phyloP scores from a whole-genome alignment of 2,797 vertebrate genomes.

The Gephyroberyx darwinii region DNA sequence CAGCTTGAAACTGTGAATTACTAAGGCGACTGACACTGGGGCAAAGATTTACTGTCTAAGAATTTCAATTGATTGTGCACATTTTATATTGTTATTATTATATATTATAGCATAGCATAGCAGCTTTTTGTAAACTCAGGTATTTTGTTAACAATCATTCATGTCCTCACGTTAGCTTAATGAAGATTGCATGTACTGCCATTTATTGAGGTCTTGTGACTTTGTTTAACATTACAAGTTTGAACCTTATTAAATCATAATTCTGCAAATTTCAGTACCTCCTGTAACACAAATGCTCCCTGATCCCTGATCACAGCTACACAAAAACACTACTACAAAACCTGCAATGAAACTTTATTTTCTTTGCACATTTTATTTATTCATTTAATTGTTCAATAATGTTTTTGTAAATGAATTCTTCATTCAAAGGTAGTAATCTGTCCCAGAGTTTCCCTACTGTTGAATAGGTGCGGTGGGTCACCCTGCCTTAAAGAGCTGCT shows the following conservation, averaged over 20 bases:
- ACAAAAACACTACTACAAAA: no score
- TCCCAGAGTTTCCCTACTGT: neutral
- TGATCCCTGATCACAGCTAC: no score
- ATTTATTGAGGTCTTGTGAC: constrained; percentile 12
- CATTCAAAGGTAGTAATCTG: neutral
- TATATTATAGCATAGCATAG: constrained; percentile 49
- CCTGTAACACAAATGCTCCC: neutral
- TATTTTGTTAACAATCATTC: constrained; percentile 65
- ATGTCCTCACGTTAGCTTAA: constrained; percentile 34
- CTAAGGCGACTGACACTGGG: constrained; percentile 42
- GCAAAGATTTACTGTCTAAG: constrained; percentile 38
- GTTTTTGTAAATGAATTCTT: neutral
- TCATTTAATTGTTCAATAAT: neutral
- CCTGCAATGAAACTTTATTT: neutral
- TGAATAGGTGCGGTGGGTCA: neutral
- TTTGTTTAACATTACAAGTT: constrained; percentile 14
- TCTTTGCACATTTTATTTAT: neutral
- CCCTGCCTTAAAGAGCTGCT: constrained; percentile 26
- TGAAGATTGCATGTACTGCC: constrained; percentile 40
- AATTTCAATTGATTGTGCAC: constrained; percentile 67
- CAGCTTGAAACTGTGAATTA: constrained; percentile 70
- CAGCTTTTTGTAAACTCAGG: constrained; percentile 75
- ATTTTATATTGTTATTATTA: constrained; percentile 61
- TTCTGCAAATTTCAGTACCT: neutral
- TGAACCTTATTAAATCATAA: constrained; percentile 17